These are phyloP conservation scores for Halocaridina rubra DNA, from an alignment of 2,888 invertebrate genomes.

Conservation along the genomic window DNA sequence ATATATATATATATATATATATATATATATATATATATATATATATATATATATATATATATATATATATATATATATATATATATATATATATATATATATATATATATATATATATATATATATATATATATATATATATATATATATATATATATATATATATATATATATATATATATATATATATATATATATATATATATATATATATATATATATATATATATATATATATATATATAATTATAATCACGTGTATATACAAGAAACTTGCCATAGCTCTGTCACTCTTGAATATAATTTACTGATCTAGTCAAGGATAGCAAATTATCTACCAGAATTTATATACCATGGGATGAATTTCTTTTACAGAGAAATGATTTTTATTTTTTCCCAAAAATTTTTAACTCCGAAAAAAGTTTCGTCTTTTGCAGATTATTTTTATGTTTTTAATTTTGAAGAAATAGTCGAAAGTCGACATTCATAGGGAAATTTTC, in stretches of 20 bases:
- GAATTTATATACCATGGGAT: no score
- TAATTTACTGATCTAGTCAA: background rate
- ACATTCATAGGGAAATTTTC: no score
- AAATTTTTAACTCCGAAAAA: background rate
- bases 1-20: background rate
- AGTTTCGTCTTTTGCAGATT: no score
- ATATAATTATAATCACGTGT: no score
- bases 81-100: conserved; percentile 18
- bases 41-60: conserved; percentile 24
- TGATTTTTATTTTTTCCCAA: background rate
- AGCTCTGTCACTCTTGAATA: background rate
- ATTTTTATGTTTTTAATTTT: no score
- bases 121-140: conserved; percentile 18
- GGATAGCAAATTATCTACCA: no score
- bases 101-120: conserved; percentile 27
- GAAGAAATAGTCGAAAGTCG: no score
- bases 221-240: conserved; percentile 28
- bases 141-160: conserved; percentile 27
- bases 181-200: conserved; percentile 16
- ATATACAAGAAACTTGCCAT: background rate
- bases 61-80: background rate
- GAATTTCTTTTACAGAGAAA: no score
- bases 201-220: conserved; percentile 26
- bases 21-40: background rate
- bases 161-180: conserved; percentile 14